phyloP scores from a whole-genome alignment of 1,140 invertebrate genomes.

The Philaenus spumarius region DNA sequence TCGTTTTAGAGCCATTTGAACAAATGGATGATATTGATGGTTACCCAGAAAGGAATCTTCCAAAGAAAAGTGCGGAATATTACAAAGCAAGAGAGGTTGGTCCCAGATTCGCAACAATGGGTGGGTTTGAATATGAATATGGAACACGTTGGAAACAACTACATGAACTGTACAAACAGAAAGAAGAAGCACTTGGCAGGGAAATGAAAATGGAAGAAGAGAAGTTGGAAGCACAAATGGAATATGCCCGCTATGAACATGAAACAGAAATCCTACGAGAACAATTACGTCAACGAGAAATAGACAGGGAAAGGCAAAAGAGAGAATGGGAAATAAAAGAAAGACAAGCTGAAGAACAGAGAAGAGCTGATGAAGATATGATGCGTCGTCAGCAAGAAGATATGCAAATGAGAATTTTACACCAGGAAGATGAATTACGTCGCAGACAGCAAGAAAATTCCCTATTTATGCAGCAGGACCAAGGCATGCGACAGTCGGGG shows the following conservation, averaged over 20 bases:
- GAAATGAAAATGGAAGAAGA: constrained; percentile 88
- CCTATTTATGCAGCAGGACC: constrained; percentile 73
- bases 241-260: constrained; percentile 86
- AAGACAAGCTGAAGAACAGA: constrained; percentile 71
- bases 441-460: constrained; percentile 74
- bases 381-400: constrained; percentile 65
- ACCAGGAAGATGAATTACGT: constrained; percentile 74
- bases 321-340: constrained; percentile 83
- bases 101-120: constrained; percentile 81
- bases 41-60: constrained; percentile 82
- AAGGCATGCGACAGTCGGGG: too few relatives aligned
- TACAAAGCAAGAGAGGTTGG: constrained; percentile 72
- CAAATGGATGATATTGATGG: constrained; percentile 91
- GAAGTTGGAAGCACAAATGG: constrained; percentile 92
- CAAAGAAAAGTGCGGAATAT: constrained; percentile 77
- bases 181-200: constrained; percentile 81
- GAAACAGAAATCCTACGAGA: constrained; percentile 82
- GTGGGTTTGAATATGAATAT: constrained; percentile 93
- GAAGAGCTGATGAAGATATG: constrained; percentile 63
- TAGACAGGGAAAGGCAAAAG: constrained; percentile 79
- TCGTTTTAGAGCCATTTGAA: constrained; percentile 84
- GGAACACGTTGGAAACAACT: constrained; percentile 95
- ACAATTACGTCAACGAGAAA: constrained; percentile 77
- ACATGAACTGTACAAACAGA: constrained; percentile 86
- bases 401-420: constrained; percentile 60